Conservation (phyloP, 2,113 vertebrate species). For the Leptosomus discolor region DNA sequence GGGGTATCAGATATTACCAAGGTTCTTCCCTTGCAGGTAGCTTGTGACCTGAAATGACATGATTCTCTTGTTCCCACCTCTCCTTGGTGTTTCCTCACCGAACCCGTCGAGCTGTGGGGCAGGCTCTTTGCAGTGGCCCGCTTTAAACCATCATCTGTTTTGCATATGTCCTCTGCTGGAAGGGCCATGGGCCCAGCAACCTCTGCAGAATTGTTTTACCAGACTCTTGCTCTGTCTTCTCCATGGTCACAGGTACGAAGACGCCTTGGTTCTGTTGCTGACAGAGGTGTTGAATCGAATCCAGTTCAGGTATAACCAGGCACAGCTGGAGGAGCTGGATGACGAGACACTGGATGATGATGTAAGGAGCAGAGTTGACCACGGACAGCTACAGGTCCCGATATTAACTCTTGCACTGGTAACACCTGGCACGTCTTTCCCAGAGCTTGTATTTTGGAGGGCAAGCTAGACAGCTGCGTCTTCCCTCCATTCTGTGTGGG, state of each 20-base stretch:
- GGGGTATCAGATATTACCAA: background rate
- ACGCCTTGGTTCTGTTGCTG: constrained; percentile 90
- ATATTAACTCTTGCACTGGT: background rate
- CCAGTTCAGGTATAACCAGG: constrained; percentile 97
- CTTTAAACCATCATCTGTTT: background rate
- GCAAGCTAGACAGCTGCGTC: background rate
- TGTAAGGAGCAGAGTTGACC: constrained; percentile 75
- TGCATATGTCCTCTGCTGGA: accelerated
- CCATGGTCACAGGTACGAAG: constrained; percentile 85
- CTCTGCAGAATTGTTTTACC: background rate
- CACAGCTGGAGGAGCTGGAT: constrained; percentile 94
- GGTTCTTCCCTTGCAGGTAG: background rate
- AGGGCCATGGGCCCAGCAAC: background rate
- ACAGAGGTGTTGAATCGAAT: constrained; percentile 94
- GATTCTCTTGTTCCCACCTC: background rate
- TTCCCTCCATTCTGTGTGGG: background rate
- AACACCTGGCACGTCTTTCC: background rate
- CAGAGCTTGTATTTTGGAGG: background rate
- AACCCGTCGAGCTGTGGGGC: background rate
- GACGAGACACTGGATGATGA: constrained; percentile 97
- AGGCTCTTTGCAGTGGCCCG: background rate
- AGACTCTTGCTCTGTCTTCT: background rate
- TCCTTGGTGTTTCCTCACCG: background rate
- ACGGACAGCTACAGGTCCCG: background rate
- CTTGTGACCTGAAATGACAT: background rate